Conservation (phyloP, 2,888 invertebrate species). For the Cyaniris semiargus region DNA sequence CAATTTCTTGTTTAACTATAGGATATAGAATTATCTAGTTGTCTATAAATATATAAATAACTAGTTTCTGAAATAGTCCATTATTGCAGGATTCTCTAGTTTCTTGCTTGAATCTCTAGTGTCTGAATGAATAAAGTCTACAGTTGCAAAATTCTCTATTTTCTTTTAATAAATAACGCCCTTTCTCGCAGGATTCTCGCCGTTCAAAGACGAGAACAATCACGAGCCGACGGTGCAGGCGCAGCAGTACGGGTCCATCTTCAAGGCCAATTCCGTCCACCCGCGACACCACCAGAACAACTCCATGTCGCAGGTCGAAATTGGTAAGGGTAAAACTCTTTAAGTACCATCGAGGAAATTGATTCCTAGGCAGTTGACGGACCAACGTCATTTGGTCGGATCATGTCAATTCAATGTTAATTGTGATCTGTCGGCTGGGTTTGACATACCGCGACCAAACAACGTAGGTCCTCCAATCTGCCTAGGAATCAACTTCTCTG, state of each 20-base stretch:
- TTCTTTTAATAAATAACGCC: neutral
- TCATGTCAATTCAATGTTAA: too few relatives aligned
- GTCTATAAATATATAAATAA: neutral
- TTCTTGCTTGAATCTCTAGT: too few relatives aligned
- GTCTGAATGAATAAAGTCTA: too few relatives aligned
- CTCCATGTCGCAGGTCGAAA: slow-evolving; percentile 92
- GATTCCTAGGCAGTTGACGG: too few relatives aligned
- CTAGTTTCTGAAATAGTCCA: neutral
- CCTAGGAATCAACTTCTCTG: too few relatives aligned
- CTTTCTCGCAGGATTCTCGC: slow-evolving; percentile 61
- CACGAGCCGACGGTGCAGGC: slow-evolving; percentile 91
- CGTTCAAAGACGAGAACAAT: slow-evolving; percentile 87
- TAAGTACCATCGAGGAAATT: too few relatives aligned
- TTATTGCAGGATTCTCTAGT: neutral
- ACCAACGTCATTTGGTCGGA: too few relatives aligned
- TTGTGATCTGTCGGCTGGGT: too few relatives aligned
- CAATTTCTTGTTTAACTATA: too few relatives aligned
- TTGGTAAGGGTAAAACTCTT: slow-evolving; percentile 74
- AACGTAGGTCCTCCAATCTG: too few relatives aligned
- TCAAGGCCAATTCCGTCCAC: slow-evolving; percentile 61
- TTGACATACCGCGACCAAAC: too few relatives aligned
- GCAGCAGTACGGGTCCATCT: slow-evolving; percentile 85
- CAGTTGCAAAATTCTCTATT: neutral
- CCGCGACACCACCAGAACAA: slow-evolving; percentile 77
- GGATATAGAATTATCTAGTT: too few relatives aligned